Evolutionary conservation across 2,113 vertebrate species (phyloP).

Genomic region (Phyllostomus hastatus): DNA sequence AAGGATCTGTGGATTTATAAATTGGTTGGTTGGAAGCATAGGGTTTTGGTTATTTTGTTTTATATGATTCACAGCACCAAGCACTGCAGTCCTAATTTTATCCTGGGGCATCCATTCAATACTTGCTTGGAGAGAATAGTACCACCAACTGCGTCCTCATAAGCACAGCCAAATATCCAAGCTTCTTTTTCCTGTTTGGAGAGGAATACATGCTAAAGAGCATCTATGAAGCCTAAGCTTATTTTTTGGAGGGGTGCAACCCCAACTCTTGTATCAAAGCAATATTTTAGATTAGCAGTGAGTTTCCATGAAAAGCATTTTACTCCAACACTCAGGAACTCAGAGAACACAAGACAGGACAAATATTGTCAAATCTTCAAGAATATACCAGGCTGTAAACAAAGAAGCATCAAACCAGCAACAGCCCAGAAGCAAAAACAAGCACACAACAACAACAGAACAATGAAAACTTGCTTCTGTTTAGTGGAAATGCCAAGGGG

Average conservation of each 20-base stretch:
- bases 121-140: constrained; percentile 62
- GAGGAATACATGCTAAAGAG: constrained; percentile 17
- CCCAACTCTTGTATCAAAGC: background rate
- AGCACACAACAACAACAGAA: background rate
- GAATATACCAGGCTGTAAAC: background rate
- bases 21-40: constrained; percentile 58
- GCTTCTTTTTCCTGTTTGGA: constrained; percentile 40
- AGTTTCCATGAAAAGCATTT: constrained; percentile 1
- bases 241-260: background rate
- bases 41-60: constrained; percentile 61
- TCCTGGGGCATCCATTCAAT: constrained; percentile 65
- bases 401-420: background rate
- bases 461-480: background rate
- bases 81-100: constrained; percentile 59
- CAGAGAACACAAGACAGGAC: background rate
- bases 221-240: background rate
- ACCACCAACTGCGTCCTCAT: background rate
- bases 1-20: constrained; percentile 59
- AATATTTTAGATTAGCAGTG: background rate
- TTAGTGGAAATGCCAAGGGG: background rate
- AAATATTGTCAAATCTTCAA: background rate
- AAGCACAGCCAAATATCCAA: constrained; percentile 55
- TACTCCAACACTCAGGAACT: background rate
- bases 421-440: background rate
- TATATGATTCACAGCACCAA: constrained; percentile 42